A percentile compares a stretch with the other conserved stretches of the same genome.
Conservation (phyloP, 2,888 invertebrate genomes). For the Zygogramma bicolorata region DNA sequence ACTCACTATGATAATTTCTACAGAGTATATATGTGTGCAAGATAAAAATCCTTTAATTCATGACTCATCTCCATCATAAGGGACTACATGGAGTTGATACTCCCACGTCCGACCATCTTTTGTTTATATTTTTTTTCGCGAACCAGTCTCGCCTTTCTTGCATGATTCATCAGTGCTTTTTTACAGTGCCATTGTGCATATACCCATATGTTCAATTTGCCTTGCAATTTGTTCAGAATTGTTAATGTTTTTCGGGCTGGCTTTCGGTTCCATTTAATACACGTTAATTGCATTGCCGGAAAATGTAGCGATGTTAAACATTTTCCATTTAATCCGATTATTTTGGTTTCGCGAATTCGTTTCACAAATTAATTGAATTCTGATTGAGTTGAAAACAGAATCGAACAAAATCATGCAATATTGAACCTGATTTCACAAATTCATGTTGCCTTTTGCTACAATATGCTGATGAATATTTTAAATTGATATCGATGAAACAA, state of each 20-base stretch:
- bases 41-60: not conserved
- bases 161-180: not conserved
- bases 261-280: not conserved
- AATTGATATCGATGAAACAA: no score
- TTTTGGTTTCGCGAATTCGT: not conserved
- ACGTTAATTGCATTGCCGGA: slow-evolving; percentile 4
- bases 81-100: not conserved
- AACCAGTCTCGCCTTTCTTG: slow-evolving; percentile 1
- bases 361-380: not conserved
- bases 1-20: not conserved
- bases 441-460: no score
- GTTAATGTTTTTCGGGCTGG: not conserved
- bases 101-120: not conserved
- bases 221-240: slow-evolving; percentile 1
- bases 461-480: no score
- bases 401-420: no score
- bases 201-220: not conserved
- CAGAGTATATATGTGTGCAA: not conserved
- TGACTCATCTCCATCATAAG: slow-evolving; percentile 8
- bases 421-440: no score
- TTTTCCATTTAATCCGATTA: not conserved
- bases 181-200: not conserved
- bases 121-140: not conserved
- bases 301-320: not conserved
- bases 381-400: not conserved